Conservation (phyloP, 2,888 invertebrate species). For the Drosophila limbata region DNA sequence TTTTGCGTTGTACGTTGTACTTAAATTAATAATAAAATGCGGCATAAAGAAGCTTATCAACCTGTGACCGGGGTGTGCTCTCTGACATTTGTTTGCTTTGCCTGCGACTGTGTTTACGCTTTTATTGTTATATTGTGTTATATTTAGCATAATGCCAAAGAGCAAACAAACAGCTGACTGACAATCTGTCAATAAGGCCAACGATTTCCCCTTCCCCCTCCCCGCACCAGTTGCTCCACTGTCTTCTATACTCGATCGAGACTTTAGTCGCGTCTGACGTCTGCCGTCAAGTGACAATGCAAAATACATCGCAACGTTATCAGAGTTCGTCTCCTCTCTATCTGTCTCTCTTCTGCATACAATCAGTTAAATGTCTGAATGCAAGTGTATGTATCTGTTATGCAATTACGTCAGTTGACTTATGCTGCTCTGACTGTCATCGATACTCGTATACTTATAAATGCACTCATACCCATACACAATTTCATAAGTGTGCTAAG, state of each 20-base stretch:
- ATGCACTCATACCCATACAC: background rate
- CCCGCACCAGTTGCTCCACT: background rate
- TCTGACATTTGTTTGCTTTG: constrained; percentile 43
- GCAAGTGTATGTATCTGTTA: background rate
- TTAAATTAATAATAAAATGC: constrained; percentile 1
- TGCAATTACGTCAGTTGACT: constrained; percentile 36
- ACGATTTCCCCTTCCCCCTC: background rate
- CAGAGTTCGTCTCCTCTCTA: constrained; percentile 8
- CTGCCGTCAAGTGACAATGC: constrained; percentile 47
- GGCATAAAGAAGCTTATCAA: constrained; percentile 40
- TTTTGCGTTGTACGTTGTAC: background rate
- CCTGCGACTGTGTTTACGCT: constrained; percentile 39
- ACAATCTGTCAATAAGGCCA: constrained; percentile 37
- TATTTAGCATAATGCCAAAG: constrained; percentile 69
- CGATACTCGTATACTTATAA: background rate
- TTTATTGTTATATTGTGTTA: constrained; percentile 43
- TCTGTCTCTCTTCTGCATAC: constrained; percentile 8
- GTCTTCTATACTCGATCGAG: constrained; percentile 2
- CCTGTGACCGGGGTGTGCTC: constrained; percentile 37
- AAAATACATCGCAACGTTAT: constrained; percentile 51
- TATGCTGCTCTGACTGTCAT: constrained; percentile 36
- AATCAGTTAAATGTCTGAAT: constrained; percentile 14
- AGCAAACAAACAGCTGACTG: constrained; percentile 51
- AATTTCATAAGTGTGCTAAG: constrained; percentile 53
- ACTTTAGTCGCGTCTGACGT: constrained; percentile 16